phyloP scores from a whole-genome alignment of 2,113 vertebrate genomes.

The Zosterops lateralis region DNA sequence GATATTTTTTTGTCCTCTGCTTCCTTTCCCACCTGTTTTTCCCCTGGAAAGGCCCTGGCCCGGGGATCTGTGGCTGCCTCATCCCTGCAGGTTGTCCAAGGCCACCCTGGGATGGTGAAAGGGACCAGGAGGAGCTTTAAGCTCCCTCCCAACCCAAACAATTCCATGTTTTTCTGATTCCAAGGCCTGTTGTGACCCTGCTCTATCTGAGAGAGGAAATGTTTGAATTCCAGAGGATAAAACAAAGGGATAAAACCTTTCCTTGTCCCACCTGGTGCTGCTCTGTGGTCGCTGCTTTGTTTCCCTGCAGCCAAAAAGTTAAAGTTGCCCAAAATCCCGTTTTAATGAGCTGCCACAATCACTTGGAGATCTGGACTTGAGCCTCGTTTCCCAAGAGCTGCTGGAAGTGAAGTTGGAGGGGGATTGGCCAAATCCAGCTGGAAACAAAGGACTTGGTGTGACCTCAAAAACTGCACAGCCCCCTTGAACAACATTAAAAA shows the following conservation, averaged over 20 bases:
- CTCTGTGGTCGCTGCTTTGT: neutral
- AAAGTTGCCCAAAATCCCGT: neutral
- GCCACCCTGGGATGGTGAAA: neutral
- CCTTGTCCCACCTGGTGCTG: neutral
- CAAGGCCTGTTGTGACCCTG: neutral
- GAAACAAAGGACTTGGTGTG: rapidly evolving
- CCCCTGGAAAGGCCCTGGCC: neutral
- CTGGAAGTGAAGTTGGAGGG: neutral
- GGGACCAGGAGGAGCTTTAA: neutral
- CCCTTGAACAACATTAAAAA: rapidly evolving
- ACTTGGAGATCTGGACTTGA: neutral
- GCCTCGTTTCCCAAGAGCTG: neutral
- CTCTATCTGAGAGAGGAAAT: neutral
- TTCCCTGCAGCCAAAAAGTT: neutral
- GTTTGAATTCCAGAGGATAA: neutral
- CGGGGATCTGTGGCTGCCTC: neutral
- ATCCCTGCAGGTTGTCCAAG: neutral
- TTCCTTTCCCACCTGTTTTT: neutral
- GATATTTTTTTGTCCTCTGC: rapidly evolving
- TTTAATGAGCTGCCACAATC: neutral
- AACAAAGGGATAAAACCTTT: neutral
- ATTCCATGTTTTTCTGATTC: neutral
- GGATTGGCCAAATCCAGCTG: neutral
- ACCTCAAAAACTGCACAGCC: neutral
- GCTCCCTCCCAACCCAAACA: neutral